phyloP scores from a whole-genome alignment of 2,888 invertebrate species.

The Euclidia mi region DNA sequence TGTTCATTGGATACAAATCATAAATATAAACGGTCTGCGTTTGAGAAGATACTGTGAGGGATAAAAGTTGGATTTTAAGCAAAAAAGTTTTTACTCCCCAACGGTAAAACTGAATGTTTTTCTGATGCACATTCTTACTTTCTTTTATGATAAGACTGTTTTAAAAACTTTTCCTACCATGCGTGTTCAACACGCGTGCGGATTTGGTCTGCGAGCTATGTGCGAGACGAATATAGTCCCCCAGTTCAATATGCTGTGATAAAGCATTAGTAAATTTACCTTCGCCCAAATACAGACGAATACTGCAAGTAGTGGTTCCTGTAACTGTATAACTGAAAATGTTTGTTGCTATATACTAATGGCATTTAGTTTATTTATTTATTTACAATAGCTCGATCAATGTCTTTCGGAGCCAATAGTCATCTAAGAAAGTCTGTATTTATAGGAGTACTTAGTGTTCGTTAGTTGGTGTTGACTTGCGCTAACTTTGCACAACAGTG shows the following conservation, averaged over 20 bases:
- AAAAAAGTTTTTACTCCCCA: constrained; percentile 40
- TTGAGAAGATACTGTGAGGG: constrained; percentile 47
- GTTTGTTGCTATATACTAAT: too few species aligned
- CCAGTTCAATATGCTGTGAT: too few species aligned
- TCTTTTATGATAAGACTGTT: too few species aligned
- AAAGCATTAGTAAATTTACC: too few species aligned
- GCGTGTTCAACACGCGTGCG: too few species aligned
- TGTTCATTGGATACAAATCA: constrained; percentile 52
- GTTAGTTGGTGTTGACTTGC: constrained; percentile 7
- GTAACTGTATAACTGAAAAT: too few species aligned
- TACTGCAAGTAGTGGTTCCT: too few species aligned
- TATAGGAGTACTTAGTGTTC: constrained; percentile 7
- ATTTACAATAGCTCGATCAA: too few species aligned
- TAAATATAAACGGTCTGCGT: constrained; percentile 50
- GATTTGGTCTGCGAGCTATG: too few species aligned
- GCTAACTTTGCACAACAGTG: constrained; percentile 7
- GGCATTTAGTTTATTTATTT: too few species aligned
- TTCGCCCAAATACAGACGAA: too few species aligned
- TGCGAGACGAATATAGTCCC: too few species aligned
- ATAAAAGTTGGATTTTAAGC: constrained; percentile 49
- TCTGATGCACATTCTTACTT: constrained; percentile 30
- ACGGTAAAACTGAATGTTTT: constrained; percentile 41
- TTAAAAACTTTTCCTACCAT: not conserved
- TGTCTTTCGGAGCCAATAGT: not conserved
- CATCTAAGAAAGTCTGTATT: constrained; percentile 13